Evolutionary conservation across 2,888 invertebrate species (phyloP), one percentile per base, ranked within the genome.

Genomic region (Cryptocephalus moraei): DNA sequence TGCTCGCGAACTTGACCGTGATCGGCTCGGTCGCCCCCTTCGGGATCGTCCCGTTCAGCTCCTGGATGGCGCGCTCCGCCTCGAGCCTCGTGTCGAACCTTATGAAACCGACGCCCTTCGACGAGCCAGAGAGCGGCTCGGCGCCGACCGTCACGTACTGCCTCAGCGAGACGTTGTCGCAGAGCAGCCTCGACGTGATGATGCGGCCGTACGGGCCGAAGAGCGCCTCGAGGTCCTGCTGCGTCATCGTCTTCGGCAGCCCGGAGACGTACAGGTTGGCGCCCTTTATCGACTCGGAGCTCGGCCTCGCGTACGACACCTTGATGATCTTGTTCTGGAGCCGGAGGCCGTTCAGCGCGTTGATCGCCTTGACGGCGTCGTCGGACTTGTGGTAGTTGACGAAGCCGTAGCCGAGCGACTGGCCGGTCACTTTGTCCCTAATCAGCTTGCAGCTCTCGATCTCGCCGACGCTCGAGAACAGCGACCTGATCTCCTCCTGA

Each of bases 291-390:
- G 91, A 90, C 75, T 95, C 94, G 70, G 91, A 92, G 73, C 91
- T 92, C 51, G 94, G 94, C 55, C 94, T 80, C 50, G 94, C 94
- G 73, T 91, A 93, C 48, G 94, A 95, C 62, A 93, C 95, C 83
- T 96, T 97, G 65, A 97, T 99, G 41, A 94, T 97, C 80, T 97
- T 97, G 74, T 97, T 97, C 74, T 99, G 96, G 58, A 97, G 80
- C 54, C 96, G 82, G 59, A 97, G 82, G 50, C 96, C 96, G 73
- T 99, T 99, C 60, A 97, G 80, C 44, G 94, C 93, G 73, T 88
- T 87, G 69, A 97, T 95, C 51, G 97, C 97, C 74, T 96, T 95
- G 69, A 93, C 91, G 49, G 97, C 97, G 73, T 97, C 96, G 73
- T 94, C 93, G 43, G 91, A 82, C 57, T 91, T 83, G 71, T 92